Evolutionary conservation across 1,140 invertebrate species (phyloP), one percentile per base, ranked within the genome.

Genomic region (Sogatella furcifera): DNA sequence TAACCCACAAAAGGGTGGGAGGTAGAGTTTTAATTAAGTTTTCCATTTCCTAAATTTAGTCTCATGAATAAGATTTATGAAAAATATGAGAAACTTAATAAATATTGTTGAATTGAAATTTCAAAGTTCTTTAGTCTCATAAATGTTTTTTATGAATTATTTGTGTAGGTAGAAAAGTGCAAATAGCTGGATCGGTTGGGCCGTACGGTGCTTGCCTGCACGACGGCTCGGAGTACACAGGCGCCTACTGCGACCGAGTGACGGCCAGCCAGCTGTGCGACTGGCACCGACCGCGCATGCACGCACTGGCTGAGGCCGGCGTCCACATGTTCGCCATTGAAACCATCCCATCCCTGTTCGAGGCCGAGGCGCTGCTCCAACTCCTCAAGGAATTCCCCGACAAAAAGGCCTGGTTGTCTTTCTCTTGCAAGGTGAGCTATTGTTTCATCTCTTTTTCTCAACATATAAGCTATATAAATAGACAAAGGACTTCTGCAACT

Each of bases 191-290:
- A 9, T 92, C 92, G 0, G 83, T 95, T 42, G 93, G 94, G 0
- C 90, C 94, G 0, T 96, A 93, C 69, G 94, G 92, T 0, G 92
- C 92, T 5, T 84, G 81, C 64, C 75, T 94, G 5, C 83, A 88
- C 67, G 90, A 97, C 73, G 86, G 85, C 17, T 95, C 92, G 0
- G 94, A 97, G 73, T 97, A 95, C 69, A 84, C 79, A 43, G 94
- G 95, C 19, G 80, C 77, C 59, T 97, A 96, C 70, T 81, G 85
- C 0, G 82, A 86, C n/a, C n/a, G 71, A 1, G 80, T 90, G 8
- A 75, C 83, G 21, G 72, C 74, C 15, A 75, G 84, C 68, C 80
- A 81, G 55, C 79, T 97, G 62, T 81, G 80, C 24, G 78, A 87
- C 19, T 95, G 91, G 86, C 93, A 96, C 72, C 73, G 80, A 61